Base-by-base conservation (phyloP, 2,113 vertebrate genomes). In the Isurus oxyrinchus region DNA sequence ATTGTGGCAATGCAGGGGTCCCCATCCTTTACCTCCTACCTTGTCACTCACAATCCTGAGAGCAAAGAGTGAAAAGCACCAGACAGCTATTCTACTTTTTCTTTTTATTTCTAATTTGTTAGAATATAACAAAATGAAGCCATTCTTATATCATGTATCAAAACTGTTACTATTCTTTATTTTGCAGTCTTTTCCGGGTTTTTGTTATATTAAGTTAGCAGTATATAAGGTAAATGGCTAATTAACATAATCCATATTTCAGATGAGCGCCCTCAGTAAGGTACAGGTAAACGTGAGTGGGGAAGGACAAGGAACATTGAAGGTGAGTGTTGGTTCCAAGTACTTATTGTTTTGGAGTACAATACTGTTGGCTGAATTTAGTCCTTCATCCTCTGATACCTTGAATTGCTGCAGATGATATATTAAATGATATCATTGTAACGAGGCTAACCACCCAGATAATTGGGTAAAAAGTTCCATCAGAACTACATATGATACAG, bases 241-340 rank as follows among this genome's bases (percentile, higher is more conserved):
- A 93, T 40, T n/a, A 49, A 13, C 66, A 8, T 13, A 66, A 0
- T 94, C 69, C 88, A 96, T 96, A 95, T 97, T 69, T 0, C 96
- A 97, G 97, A 96, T 97, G 53, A 97, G 96, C 8, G n/a, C 98
- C 6, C 97, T 98, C 5, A 96, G 98, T 96, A 96, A 98, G 67
- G 97, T 99, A 59, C 97, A 14, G 0, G 97, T 99, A 66, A 97
- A 90, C 4, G 98, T 98, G 0, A 97, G 31, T 57, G 99, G 99
- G 40, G 79, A 95, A 0, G 98, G 98, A 96, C 97, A 97, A 96
- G 98, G 98, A 94, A 98, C 97, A 0, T 57, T 99, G 96, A 98
- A 97, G 0, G 98, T 99, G 96, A 97, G 97, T 97, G 3, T 53
- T 49, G 25, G 7, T 49, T 31, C 8, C 59, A 21, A n/a, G 0